A percentile compares a stretch with the other conserved stretches of the same genome.
Evolutionary conservation across 2,888 invertebrate genomes (phyloP).

Genomic region (Eupithecia inturbata): DNA sequence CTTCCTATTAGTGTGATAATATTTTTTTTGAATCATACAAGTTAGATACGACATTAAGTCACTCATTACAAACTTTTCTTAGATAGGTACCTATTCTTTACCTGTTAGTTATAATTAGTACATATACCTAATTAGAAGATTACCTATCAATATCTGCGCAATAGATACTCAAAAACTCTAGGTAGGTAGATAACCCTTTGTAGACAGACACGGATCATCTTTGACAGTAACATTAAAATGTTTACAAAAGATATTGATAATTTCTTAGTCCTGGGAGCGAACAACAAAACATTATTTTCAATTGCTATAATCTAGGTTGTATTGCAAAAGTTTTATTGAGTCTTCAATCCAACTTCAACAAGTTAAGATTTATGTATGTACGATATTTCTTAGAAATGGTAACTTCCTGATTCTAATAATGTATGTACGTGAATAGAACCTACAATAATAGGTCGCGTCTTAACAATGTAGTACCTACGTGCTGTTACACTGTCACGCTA

Average conservation of each 20-base stretch:
- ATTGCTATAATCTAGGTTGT: constrained; percentile 3
- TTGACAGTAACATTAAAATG: neutral
- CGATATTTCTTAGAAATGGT: neutral
- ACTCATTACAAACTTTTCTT: too few relatives aligned
- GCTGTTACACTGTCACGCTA: neutral
- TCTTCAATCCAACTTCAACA: neutral
- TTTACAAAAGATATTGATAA: neutral
- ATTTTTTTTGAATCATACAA: too few relatives aligned
- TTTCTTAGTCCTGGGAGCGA: neutral
- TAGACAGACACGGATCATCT: neutral
- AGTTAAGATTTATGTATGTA: neutral
- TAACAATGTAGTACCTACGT: neutral
- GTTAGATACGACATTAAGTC: too few relatives aligned
- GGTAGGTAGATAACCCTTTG: neutral
- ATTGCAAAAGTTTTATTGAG: constrained; percentile 6
- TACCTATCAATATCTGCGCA: neutral
- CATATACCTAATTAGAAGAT: neutral
- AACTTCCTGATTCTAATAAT: constrained; percentile 1
- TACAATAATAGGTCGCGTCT: neutral
- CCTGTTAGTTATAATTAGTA: neutral
- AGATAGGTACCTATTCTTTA: neutral
- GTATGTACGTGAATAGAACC: neutral
- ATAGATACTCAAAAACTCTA: neutral
- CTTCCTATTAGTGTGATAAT: too few relatives aligned
- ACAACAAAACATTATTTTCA: constrained; percentile 1